Evolutionary conservation across 2,888 invertebrate genomes (phyloP).

Genomic region (Drosophila meridionalis): DNA sequence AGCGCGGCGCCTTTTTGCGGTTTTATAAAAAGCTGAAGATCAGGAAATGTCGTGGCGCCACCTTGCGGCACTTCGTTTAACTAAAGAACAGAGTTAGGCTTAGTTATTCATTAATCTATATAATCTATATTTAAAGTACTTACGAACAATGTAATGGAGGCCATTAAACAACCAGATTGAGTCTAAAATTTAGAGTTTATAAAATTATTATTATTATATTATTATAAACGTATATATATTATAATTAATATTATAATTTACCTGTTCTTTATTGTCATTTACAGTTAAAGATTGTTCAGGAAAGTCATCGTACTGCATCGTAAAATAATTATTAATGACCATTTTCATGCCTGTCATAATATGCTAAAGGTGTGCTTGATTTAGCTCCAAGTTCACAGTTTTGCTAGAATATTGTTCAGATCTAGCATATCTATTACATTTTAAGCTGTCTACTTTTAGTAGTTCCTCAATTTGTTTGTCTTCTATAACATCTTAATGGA

Average conservation of each 20-base stretch:
- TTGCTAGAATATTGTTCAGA: background rate
- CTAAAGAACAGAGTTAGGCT: slow-evolving; percentile 9
- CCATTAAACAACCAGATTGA: background rate
- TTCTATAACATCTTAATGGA: slow-evolving; percentile 41
- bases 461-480: slow-evolving; percentile 36
- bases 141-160: slow-evolving; percentile 35
- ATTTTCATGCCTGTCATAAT: slow-evolving; percentile 28
- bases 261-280: slow-evolving; percentile 11
- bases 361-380: slow-evolving; percentile 20
- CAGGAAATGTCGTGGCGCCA: slow-evolving; percentile 26
- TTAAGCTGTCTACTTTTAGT: background rate
- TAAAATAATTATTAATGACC: slow-evolving; percentile 10
- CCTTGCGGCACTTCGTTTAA: slow-evolving; percentile 35
- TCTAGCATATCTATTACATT: background rate
- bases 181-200: slow-evolving; percentile 12
- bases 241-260: background rate
- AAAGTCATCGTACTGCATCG: slow-evolving; percentile 29
- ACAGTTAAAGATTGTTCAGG: slow-evolving; percentile 1
- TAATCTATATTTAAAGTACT: slow-evolving; percentile 1
- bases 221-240: background rate
- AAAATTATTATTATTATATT: too few relatives aligned
- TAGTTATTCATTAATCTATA: background rate
- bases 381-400: background rate
- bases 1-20: slow-evolving; percentile 36
- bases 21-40: background rate